Evolutionary conservation across 2,888 invertebrate species (phyloP).

Genomic region (Girardia tigrina): DNA sequence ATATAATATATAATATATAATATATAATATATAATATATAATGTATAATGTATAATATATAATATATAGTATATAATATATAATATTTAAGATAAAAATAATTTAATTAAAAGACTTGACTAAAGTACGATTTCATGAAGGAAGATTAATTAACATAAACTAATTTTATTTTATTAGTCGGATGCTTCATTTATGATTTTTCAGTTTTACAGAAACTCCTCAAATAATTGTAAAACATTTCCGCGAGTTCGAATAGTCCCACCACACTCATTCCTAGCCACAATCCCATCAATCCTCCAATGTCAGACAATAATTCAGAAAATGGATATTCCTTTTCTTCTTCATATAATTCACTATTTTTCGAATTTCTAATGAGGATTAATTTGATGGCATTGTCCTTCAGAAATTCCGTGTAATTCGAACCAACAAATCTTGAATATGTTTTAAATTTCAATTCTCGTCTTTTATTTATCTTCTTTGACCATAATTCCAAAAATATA

Average conservation of each 20-base stretch:
- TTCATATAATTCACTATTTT: not conserved
- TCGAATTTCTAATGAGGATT: not conserved
- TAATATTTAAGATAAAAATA: too few species aligned
- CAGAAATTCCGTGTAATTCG: not conserved
- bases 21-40: too few species aligned
- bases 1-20: too few species aligned
- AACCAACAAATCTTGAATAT: not conserved
- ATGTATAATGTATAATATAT: too few species aligned
- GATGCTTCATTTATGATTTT: too few species aligned
- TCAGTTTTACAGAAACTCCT: too few species aligned
- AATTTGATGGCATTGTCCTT: constrained; percentile 24
- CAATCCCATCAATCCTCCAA: constrained; percentile 41
- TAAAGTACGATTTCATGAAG: too few species aligned
- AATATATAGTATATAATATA: too few species aligned
- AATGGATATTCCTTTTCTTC: constrained; percentile 32
- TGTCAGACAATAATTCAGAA: constrained; percentile 41
- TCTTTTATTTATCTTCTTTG: not conserved
- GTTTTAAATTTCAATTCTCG: not conserved
- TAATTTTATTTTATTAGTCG: too few species aligned
- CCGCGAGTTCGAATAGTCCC: constrained; percentile 38
- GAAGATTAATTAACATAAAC: too few species aligned
- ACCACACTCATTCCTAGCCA: constrained; percentile 41
- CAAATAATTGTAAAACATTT: constrained; percentile 39
- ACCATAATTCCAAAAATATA: constrained; percentile 28
- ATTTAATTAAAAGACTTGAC: too few species aligned